Base-by-base conservation (phyloP, 2,888 invertebrate species). In the Melolontha melolontha region DNA sequence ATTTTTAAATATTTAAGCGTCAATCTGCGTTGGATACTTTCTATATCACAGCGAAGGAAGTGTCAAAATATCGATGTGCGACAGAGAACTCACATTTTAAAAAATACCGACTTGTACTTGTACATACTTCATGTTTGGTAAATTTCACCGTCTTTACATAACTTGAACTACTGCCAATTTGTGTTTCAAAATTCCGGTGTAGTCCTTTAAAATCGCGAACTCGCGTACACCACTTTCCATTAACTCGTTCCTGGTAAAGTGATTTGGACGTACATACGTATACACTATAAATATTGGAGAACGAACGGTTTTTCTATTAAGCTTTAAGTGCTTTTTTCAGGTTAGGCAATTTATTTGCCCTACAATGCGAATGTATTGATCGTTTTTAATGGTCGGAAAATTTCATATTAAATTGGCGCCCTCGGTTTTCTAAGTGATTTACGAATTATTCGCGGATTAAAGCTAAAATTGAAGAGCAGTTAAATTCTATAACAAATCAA, bases 1-100 rank as follows among this genome's bases (percentile, higher is more conserved):
- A 39, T 16, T 29, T 42, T 62, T 62, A 62, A 62, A 62, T 62
- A 62, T 62, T 62, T 62, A 62, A 47, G 59, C 47, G 27, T 47
- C 47, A 29, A 47, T 49, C 47, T 34, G 34, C 34, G 34, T 34
- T 34, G 47, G 49, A 7, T 47, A 62, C 47, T 44, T 59, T 47
- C 14, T 27, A 42, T 12, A 27, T 47, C 10, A 17, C 27, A n/a
- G 16, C 59, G 47, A 29, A 34, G 16, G 59, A 44, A 47, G 47
- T 34, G 47, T 62, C 59, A 39, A 62, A 49, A 47, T 49, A 49
- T 8, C 47, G 5, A 10, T 8, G 10, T 49, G 1, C 49, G 49
- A 47, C 17, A 14, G 12, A 16, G 16, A 49, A 49, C 22, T 11
- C 16, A 10, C 17, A 16, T 11, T 17, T 11, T 22, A 49, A 49